Evolutionary conservation across 2,888 invertebrate species (phyloP), one percentile per base, ranked within the genome.

Genomic region (Siphlonurus alternatus): DNA sequence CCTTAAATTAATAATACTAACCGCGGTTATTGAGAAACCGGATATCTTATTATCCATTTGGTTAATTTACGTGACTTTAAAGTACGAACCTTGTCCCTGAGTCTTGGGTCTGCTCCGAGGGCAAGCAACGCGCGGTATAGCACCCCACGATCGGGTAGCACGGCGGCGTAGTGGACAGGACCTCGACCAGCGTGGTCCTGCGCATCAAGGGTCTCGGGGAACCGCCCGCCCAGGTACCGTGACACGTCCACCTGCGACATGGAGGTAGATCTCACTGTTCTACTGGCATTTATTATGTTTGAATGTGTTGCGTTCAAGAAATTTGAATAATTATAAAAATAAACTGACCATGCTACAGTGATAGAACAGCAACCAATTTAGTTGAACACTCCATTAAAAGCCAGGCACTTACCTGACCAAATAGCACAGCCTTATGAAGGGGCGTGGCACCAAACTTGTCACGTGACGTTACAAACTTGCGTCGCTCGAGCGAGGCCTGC

Each of bases 381-480:
- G 5, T 38, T 5, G 15, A 38, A 10, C 15, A 38, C 15, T 38
- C 7, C 15, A 38, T 38, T 38, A 38, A n/a, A n/a, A n/a, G n/a
- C n/a, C n/a, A n/a, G n/a, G n/a, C n/a, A 10, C 38, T 38, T 10
- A 38, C 38, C 38, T 89, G 88, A 24, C 91, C 91, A 75, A 89
- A 89, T 66, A 91, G 79, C 0, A 88, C 87, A 1, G 93, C 92
- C 15, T 90, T 88, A 74, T 94, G 94, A 65, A 94, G 78, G 0
- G 93, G 91, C 2, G 92, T 88, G 22, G 91, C 86, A 1, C 92
- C 90, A 70, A 88, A 84, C 1, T 64, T 62, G 74, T 95, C 92
- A 70, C 88, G 84, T 22, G 94, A 93, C 66, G 92, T 84, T 1
- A 93, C 93, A 73, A 95, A 89, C 81, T 93, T 92, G 72, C 93